phyloP scores from a whole-genome alignment of 2,888 invertebrate genomes.

The Drosophila atripex region DNA sequence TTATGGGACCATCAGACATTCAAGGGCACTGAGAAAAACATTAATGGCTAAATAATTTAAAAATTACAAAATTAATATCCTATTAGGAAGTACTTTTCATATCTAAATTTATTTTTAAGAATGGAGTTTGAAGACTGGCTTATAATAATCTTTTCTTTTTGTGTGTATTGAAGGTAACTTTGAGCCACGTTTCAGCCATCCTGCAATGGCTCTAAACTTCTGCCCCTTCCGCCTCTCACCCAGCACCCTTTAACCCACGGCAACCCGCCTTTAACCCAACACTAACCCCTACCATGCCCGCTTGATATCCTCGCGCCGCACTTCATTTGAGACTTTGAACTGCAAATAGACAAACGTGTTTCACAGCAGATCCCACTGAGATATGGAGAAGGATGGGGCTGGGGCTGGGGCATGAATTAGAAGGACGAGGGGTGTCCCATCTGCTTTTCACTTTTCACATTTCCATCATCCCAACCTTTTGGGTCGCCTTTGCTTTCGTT shows the following conservation, averaged over 20 bases:
- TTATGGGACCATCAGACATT: constrained; percentile 45
- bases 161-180: constrained; percentile 47
- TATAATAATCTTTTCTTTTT: neutral
- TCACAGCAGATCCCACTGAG: constrained; percentile 20
- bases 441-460: constrained; percentile 78
- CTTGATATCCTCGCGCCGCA: constrained; percentile 53
- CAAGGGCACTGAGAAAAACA: constrained; percentile 12
- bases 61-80: too few species aligned
- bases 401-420: neutral
- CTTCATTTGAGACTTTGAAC: constrained; percentile 78
- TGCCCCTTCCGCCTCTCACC: neutral
- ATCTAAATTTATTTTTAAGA: neutral
- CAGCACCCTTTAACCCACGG: constrained; percentile 22
- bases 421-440: constrained; percentile 39
- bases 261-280: constrained; percentile 22
- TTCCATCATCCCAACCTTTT: constrained; percentile 77
- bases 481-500: constrained; percentile 75
- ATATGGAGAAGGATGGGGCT: neutral
- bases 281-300: constrained; percentile 31
- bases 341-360: constrained; percentile 74
- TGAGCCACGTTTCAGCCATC: constrained; percentile 45
- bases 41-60: too few species aligned
- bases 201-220: constrained; percentile 47
- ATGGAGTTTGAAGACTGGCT: too few species aligned
- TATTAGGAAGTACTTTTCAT: too few species aligned